A percentile compares a stretch with the other conserved stretches of the same genome.
phyloP scores from a whole-genome alignment of 2,888 invertebrate species.

The Atethmia centrago region DNA sequence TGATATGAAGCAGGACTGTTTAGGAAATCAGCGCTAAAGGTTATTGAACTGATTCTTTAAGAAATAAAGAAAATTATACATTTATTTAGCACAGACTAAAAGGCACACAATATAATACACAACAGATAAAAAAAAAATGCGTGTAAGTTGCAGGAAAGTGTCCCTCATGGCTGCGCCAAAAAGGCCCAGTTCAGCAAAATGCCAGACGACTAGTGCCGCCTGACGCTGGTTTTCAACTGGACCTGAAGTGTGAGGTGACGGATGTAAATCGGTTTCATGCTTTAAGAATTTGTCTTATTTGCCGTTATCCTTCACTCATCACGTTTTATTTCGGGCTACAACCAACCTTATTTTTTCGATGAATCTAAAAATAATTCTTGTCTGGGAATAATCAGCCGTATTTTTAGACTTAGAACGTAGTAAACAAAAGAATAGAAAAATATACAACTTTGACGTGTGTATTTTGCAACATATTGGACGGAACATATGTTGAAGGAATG shows the following conservation, averaged over 20 bases:
- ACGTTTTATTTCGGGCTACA: constrained; percentile 33
- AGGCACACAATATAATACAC: too few species aligned
- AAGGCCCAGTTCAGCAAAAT: too few species aligned
- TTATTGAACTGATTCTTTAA: constrained; percentile 47
- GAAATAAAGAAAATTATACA: too few species aligned
- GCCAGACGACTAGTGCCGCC: too few species aligned
- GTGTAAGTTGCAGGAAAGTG: too few species aligned
- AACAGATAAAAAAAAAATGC: too few species aligned
- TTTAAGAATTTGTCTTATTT: too few species aligned
- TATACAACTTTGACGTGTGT: constrained; percentile 42
- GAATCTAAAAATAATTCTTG: constrained; percentile 32
- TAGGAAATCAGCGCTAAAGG: constrained; percentile 45
- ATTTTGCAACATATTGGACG: constrained; percentile 21
- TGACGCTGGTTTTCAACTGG: too few species aligned
- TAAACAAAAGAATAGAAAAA: constrained; percentile 47
- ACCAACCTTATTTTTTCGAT: constrained; percentile 13
- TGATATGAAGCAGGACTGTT: constrained; percentile 54
- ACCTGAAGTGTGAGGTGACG: too few species aligned
- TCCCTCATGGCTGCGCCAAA: too few species aligned
- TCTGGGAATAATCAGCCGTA: constrained; percentile 50
- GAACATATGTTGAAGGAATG: constrained; percentile 28
- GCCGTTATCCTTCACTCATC: neutral
- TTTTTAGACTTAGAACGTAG: constrained; percentile 45
- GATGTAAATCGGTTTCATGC: too few species aligned
- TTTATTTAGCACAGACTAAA: too few species aligned